phyloP scores from a whole-genome alignment of 2,888 invertebrate genomes.

The Morpho deidamia region DNA sequence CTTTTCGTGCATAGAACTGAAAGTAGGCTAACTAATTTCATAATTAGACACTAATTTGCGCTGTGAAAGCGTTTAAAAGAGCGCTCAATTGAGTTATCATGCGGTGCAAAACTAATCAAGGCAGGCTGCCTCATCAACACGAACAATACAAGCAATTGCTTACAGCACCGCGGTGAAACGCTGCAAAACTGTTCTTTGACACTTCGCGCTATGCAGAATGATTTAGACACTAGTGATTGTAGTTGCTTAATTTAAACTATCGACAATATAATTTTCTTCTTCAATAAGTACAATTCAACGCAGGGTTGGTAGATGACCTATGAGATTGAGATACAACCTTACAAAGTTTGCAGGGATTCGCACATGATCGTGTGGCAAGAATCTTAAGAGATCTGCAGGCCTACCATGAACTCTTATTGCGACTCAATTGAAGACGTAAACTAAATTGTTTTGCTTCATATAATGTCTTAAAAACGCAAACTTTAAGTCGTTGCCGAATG shows the following conservation, averaged over 20 bases:
- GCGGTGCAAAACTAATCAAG: constrained; percentile 47
- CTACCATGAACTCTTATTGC: too few relatives aligned
- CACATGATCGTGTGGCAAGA: too few relatives aligned
- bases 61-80: constrained; percentile 19
- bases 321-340: too few relatives aligned
- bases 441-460: too few relatives aligned
- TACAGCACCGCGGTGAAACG: constrained; percentile 47
- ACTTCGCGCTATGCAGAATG: constrained; percentile 50
- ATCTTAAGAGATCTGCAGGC: too few relatives aligned
- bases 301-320: too few relatives aligned
- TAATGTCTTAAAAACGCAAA: too few relatives aligned
- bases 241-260: constrained; percentile 5
- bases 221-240: constrained; percentile 32
- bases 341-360: too few relatives aligned
- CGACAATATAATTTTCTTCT: not conserved
- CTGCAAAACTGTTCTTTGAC: constrained; percentile 61
- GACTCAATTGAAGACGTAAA: too few relatives aligned
- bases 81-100: constrained; percentile 25
- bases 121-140: constrained; percentile 36
- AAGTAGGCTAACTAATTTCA: constrained; percentile 4
- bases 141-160: constrained; percentile 50
- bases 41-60: constrained; percentile 19
- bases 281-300: too few relatives aligned
- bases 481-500: too few relatives aligned
- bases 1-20: not conserved